A percentile compares a stretch with the other conserved stretches of the same genome.
Evolutionary conservation across 23 tunicate species (phyloP).

Genomic region (Styela plicata): DNA sequence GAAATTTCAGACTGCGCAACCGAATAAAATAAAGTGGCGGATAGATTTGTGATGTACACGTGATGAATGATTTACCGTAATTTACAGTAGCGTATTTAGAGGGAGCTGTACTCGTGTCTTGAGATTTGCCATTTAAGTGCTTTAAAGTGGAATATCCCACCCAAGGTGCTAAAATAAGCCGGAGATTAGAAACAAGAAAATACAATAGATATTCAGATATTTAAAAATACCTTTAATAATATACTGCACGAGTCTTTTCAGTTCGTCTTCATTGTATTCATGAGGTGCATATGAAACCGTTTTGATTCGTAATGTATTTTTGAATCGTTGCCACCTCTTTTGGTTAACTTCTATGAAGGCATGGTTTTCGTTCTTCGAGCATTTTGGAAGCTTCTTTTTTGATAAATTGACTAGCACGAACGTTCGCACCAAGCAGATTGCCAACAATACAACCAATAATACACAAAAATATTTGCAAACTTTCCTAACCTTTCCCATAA

Average conservation of each 20-base stretch:
- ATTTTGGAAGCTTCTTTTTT: background rate
- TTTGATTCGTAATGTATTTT: background rate
- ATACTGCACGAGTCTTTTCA: background rate
- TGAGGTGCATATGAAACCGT: background rate
- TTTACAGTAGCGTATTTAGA: too few relatives aligned
- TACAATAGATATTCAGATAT: too few relatives aligned
- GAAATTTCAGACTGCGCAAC: too few relatives aligned
- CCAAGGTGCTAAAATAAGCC: too few relatives aligned
- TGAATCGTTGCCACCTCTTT: background rate
- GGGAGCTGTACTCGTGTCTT: too few relatives aligned
- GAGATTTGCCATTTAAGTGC: too few relatives aligned
- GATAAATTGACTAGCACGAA: background rate
- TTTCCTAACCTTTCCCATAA: too few relatives aligned
- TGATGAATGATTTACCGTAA: too few relatives aligned
- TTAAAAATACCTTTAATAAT: constrained; percentile 4
- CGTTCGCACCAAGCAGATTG: background rate
- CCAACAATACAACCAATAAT: background rate
- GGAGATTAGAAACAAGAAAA: too few relatives aligned
- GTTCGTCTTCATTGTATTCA: background rate
- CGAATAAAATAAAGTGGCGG: too few relatives aligned
- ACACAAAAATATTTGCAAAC: background rate
- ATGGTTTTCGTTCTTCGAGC: background rate
- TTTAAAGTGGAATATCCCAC: too few relatives aligned
- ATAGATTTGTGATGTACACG: too few relatives aligned
- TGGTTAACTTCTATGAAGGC: background rate